Percentiles rank a stretch among this genome's conserved stretches.
Evolutionary conservation across 2,888 invertebrate genomes (phyloP).

Genomic region (Synanthedon tipuliformis): DNA sequence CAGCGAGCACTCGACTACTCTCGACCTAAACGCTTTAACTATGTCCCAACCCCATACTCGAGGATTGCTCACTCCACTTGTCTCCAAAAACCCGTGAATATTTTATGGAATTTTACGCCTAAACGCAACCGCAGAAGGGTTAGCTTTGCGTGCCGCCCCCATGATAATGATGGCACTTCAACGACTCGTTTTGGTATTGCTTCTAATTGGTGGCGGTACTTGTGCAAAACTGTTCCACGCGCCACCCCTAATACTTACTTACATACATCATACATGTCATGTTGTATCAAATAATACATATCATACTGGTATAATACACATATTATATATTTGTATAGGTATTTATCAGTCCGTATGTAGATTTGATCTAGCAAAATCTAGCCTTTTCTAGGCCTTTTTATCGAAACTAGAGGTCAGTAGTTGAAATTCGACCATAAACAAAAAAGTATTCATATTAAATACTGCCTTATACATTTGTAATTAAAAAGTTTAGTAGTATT

Average conservation of each 20-base stretch:
- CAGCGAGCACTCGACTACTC: slow-evolving; percentile 52
- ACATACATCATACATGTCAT: not conserved
- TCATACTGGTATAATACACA: not conserved
- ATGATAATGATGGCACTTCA: slow-evolving; percentile 69
- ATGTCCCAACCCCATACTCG: slow-evolving; percentile 62
- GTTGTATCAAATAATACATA: not conserved
- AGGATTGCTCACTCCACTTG: slow-evolving; percentile 69
- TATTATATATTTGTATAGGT: not conserved
- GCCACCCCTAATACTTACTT: slow-evolving; percentile 39
- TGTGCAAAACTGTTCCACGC: slow-evolving; percentile 66
- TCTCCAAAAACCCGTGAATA: slow-evolving; percentile 63
- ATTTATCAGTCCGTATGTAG: no score
- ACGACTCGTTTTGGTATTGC: slow-evolving; percentile 59
- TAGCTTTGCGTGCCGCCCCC: slow-evolving; percentile 30
- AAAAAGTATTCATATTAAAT: no score
- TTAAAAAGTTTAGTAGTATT: no score
- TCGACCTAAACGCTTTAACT: slow-evolving; percentile 68
- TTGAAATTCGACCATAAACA: no score
- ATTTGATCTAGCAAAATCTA: no score
- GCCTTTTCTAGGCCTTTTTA: no score
- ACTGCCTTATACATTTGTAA: no score
- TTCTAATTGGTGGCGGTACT: slow-evolving; percentile 64
- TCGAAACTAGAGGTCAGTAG: no score
- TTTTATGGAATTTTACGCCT: slow-evolving; percentile 47
- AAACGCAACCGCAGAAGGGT: slow-evolving; percentile 34